These are phyloP conservation scores for Steinernema feltiae DNA, from an alignment of 1,140 invertebrate genomes.

Conservation along the genomic window DNA sequence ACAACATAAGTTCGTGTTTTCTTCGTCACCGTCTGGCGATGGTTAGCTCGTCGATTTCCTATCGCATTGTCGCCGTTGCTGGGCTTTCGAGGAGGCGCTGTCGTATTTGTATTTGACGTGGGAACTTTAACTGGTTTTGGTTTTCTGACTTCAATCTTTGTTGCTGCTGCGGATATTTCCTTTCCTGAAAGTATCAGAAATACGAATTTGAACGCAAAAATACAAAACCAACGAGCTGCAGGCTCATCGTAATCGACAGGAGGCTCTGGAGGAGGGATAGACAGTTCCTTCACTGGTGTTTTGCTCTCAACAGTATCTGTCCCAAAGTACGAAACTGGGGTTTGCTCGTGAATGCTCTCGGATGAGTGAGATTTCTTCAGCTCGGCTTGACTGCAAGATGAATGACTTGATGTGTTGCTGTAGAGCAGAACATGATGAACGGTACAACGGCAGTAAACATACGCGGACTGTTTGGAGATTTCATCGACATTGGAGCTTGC, in stretches of 20 bases:
- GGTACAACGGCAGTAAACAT: neutral
- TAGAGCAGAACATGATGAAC: neutral
- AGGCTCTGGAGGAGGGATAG: slow-evolving; percentile 50
- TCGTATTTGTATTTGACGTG: neutral
- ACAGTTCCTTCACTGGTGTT: slow-evolving; percentile 8
- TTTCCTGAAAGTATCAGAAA: neutral
- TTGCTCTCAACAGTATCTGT: slow-evolving; percentile 8
- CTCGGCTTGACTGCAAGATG: too few species aligned
- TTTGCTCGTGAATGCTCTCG: neutral
- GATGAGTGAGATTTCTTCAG: neutral
- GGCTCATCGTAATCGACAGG: slow-evolving; percentile 53
- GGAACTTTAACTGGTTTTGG: too few species aligned
- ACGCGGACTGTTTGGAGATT: neutral
- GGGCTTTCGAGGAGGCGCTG: neutral
- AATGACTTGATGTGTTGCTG: too few species aligned
- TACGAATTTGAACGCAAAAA: neutral
- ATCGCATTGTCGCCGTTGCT: neutral
- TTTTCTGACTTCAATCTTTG: neutral
- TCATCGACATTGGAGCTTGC: neutral
- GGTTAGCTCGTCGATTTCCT: slow-evolving; percentile 40
- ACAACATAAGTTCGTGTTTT: slow-evolving; percentile 53
- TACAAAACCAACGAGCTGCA: neutral
- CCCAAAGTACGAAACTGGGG: neutral
- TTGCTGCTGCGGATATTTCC: neutral
- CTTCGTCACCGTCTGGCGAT: slow-evolving; percentile 51